Evolutionary conservation across 2,888 invertebrate species (phyloP).

Genomic region (Hyalella azteca): DNA sequence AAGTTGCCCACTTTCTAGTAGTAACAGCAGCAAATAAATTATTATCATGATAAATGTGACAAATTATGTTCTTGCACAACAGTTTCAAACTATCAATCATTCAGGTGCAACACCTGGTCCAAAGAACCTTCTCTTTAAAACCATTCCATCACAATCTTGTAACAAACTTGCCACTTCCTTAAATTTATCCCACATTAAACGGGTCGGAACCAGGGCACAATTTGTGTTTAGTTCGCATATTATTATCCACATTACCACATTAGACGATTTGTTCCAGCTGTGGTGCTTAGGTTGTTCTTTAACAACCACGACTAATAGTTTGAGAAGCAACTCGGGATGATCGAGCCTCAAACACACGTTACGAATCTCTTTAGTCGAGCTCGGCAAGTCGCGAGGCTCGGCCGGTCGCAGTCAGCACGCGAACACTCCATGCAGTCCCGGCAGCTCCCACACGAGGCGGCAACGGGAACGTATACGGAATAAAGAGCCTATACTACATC

Average conservation of each 20-base stretch:
- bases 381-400: not conserved
- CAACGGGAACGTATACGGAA: not conserved
- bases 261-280: slow-evolving; percentile 30
- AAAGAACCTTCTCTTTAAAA: not conserved
- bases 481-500: not conserved
- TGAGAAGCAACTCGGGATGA: slow-evolving; percentile 24
- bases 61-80: too few species aligned
- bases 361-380: slow-evolving; percentile 31
- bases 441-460: too few species aligned
- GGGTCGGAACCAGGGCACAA: slow-evolving; percentile 30
- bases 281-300: slow-evolving; percentile 36
- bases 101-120: too few species aligned
- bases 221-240: slow-evolving; percentile 30
- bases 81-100: too few species aligned
- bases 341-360: slow-evolving; percentile 35
- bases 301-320: slow-evolving; percentile 30
- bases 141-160: not conserved
- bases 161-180: not conserved
- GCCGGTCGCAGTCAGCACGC: not conserved
- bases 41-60: too few species aligned
- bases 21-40: too few species aligned
- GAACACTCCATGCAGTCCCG: not conserved
- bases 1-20: too few species aligned
- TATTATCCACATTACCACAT: slow-evolving; percentile 36
- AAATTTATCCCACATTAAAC: not conserved